Evolutionary conservation across 2,113 vertebrate species (phyloP), one percentile per base, ranked within the genome.

Genomic region (Upupa epops): DNA sequence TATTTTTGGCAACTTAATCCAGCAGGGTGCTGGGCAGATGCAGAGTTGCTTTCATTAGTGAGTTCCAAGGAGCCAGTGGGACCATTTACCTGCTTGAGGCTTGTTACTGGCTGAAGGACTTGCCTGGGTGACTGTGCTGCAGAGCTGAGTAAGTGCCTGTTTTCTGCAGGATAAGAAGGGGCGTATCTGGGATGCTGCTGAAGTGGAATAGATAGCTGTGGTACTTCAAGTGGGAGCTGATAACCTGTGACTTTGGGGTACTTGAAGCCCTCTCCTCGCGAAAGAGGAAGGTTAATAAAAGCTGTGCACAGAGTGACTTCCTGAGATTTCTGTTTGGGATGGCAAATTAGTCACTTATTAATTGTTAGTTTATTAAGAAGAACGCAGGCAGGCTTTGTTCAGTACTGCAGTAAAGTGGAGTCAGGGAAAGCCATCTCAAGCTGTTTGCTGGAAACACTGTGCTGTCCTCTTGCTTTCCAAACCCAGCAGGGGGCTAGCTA

Each of bases 111-210:
- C 63, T 37, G 14, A 58, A 59, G 32, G 29, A 21, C 63, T 65
- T 86, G 91, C 58, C 83, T 82, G 61, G 80, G 72, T 95, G 46
- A 1, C 8, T 55, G 77, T 46, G 15, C 77, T 86, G 92, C 58
- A 55, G 65, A 75, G 90, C 65, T 42, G 51, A 88, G 83, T 49
- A 73, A 92, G 92, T 94, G 88, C 90, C 86, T 96, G 3, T 72
- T 69, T 95, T 95, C 76, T 93, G 71, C 63, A 69, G 88, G 92
- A 79, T 95, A 79, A 95, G 90, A 84, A 92, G 74, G 74, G 88
- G 70, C 16, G 59, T 90, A n/a, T 93, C 83, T 78, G 86, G 90
- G 74, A 73, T 87, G 7, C 69, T 80, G 94, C 52, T 91, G 88
- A 88, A 95, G 94, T 81, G 86, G 54, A 54, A 72, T 42, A 84